Percentiles rank a stretch among this genome's conserved stretches.
These are phyloP conservation scores for Nemotelus pantherinus DNA, from an alignment of 2,888 invertebrate species.

Conservation along the genomic window DNA sequence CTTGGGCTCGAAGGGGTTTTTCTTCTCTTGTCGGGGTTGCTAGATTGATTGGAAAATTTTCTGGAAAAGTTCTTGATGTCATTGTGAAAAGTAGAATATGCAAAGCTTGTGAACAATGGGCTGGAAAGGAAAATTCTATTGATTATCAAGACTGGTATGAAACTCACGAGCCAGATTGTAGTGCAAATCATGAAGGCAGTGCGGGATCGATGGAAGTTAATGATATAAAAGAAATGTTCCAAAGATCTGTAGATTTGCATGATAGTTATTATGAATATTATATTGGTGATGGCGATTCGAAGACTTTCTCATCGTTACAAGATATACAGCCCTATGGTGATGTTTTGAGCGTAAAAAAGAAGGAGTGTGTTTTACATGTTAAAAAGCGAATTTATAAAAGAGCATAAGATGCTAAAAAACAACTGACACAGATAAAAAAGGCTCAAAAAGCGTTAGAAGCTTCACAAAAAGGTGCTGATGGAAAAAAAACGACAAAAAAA, in stretches of 20 bases:
- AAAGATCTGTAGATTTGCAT: conserved; percentile 1
- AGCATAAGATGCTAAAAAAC: too few species aligned
- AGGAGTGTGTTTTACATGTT: too few species aligned
- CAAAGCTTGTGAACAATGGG: conserved; percentile 22
- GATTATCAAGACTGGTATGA: conserved; percentile 28
- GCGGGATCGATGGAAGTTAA: conserved; percentile 35
- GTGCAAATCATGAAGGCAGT: conserved; percentile 19
- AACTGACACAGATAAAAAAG: too few species aligned
- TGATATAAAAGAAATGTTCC: conserved; percentile 23
- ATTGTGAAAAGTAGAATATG: conserved; percentile 14
- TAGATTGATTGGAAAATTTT: conserved; percentile 20
- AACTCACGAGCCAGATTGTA: conserved; percentile 19
- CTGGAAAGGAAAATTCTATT: conserved; percentile 9
- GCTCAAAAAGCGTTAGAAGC: conserved; percentile 23
- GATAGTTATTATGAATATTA: conserved; percentile 33
- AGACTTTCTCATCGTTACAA: conserved; percentile 29
- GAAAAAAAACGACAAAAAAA: conserved; percentile 10
- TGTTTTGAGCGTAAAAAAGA: too few species aligned
- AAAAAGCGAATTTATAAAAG: too few species aligned
- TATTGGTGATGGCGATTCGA: conserved; percentile 16
- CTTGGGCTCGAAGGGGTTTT: conserved; percentile 29
- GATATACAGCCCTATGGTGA: conserved; percentile 20
- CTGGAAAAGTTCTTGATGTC: conserved; percentile 24
- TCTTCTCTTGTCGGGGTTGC: conserved; percentile 10
- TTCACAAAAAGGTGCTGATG: conserved; percentile 6